Percentiles rank a stretch among this genome's conserved stretches.
Conservation (phyloP, 2,888 invertebrate species). For the Andrena bicolor region DNA sequence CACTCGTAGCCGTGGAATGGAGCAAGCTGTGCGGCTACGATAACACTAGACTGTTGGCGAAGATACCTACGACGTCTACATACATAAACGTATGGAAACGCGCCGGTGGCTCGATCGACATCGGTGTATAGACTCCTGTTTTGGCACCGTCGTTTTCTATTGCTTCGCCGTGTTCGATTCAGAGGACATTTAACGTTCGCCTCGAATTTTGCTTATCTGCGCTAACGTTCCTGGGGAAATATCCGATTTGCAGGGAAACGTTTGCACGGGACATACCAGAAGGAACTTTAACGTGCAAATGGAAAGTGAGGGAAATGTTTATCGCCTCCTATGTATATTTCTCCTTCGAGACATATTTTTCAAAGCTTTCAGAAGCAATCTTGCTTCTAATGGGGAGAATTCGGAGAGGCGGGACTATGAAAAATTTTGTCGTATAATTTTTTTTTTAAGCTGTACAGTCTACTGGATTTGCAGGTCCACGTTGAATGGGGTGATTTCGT, state of each 20-base stretch:
- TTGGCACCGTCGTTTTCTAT: slow-evolving; percentile 53
- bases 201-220: slow-evolving; percentile 27
- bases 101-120: slow-evolving; percentile 38
- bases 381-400: background rate
- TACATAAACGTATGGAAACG: slow-evolving; percentile 52
- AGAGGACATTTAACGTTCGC: slow-evolving; percentile 42
- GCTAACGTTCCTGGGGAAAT: background rate
- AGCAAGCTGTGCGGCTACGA: slow-evolving; percentile 77
- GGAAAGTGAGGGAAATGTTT: slow-evolving; percentile 2
- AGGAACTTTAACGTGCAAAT: background rate
- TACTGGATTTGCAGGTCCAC: too few species aligned
- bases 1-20: slow-evolving; percentile 73
- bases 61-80: slow-evolving; percentile 62
- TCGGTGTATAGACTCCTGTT: slow-evolving; percentile 61
- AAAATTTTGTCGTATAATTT: background rate
- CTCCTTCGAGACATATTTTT: background rate
- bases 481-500: too few species aligned
- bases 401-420: background rate
- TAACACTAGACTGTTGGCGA: slow-evolving; percentile 67
- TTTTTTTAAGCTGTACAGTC: too few species aligned
- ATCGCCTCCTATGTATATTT: background rate
- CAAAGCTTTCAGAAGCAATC: background rate
- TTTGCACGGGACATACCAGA: background rate
- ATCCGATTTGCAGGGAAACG: background rate
- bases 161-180: slow-evolving; percentile 50